Conservation (phyloP, 2,113 vertebrate species). For the Calyptommatus sinebrachiatus region DNA sequence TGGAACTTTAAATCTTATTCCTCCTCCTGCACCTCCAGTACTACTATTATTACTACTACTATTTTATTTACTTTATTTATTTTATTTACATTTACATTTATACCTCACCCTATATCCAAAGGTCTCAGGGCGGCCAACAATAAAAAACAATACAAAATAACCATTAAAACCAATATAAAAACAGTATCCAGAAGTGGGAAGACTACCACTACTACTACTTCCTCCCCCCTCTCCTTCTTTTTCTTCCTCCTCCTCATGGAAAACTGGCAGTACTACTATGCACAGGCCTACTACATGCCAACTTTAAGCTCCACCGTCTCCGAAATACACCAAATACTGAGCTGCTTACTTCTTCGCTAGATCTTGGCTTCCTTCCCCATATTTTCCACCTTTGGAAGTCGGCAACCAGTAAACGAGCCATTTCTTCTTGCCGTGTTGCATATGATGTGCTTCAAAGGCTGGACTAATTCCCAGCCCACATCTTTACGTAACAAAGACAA, state of each 20-base stretch:
- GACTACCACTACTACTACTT: too few relatives aligned
- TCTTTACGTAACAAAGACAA: slow-evolving; percentile 18
- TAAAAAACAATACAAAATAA: too few relatives aligned
- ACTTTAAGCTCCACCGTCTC: not conserved
- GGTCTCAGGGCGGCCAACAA: too few relatives aligned
- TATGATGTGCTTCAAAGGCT: slow-evolving; percentile 27
- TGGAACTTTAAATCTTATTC: not conserved
- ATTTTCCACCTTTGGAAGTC: slow-evolving; percentile 21
- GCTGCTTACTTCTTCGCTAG: slow-evolving; percentile 22
- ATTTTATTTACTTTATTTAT: too few relatives aligned
- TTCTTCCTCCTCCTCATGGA: too few relatives aligned
- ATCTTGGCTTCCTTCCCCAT: slow-evolving; percentile 16
- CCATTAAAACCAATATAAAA: too few relatives aligned
- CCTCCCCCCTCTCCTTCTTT: too few relatives aligned
- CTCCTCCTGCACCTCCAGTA: not conserved
- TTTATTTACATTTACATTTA: too few relatives aligned
- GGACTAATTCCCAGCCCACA: not conserved
- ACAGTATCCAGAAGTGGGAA: too few relatives aligned
- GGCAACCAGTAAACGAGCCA: slow-evolving; percentile 23
- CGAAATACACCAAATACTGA: not conserved
- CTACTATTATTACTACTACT: too few relatives aligned
- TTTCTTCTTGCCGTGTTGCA: not conserved
- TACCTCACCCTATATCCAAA: too few relatives aligned
- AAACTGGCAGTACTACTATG: not conserved
- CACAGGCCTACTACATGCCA: not conserved